Conservation (phyloP, 1,140 invertebrate species). For the Hestina assimilis region DNA sequence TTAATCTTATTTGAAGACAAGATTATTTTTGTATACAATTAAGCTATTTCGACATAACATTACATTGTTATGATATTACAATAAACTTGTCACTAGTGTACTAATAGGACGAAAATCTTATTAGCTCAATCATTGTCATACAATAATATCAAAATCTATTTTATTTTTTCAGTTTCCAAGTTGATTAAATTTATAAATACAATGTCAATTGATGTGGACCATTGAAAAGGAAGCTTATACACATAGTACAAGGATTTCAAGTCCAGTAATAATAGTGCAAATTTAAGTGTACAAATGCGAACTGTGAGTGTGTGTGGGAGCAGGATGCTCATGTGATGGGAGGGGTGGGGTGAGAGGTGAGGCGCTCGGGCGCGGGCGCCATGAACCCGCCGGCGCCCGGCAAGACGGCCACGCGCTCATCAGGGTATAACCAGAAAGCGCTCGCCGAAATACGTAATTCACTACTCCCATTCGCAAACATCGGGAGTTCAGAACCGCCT, state of each 20-base stretch:
- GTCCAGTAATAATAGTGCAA: constrained; percentile 25
- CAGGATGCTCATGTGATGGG: constrained; percentile 65
- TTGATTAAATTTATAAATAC: constrained; percentile 10
- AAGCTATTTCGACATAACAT: not conserved
- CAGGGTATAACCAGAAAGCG: constrained; percentile 92
- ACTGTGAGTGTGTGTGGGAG: constrained; percentile 50
- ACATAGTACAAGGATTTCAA: constrained; percentile 6
- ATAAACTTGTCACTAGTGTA: not conserved
- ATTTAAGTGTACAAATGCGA: constrained; percentile 49
- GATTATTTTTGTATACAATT: not conserved
- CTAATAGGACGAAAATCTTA: constrained; percentile 4
- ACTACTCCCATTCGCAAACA: constrained; percentile 90
- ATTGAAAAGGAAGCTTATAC: constrained; percentile 9
- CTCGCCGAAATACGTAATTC: constrained; percentile 92
- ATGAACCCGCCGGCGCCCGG: constrained; percentile 83
- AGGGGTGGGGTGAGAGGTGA: constrained; percentile 72
- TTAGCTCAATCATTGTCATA: not conserved
- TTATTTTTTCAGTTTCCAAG: constrained; percentile 17
- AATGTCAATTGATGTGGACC: constrained; percentile 25
- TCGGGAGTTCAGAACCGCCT: constrained; percentile 77
- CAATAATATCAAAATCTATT: not conserved
- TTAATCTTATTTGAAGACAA: not conserved
- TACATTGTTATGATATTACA: not conserved
- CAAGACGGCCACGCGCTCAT: constrained; percentile 86
- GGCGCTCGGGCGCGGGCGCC: constrained; percentile 77